Percentiles rank a stretch among this genome's conserved stretches.
phyloP scores from a whole-genome alignment of 2,888 invertebrate genomes.

The Lepeophtheirus nordmannii region DNA sequence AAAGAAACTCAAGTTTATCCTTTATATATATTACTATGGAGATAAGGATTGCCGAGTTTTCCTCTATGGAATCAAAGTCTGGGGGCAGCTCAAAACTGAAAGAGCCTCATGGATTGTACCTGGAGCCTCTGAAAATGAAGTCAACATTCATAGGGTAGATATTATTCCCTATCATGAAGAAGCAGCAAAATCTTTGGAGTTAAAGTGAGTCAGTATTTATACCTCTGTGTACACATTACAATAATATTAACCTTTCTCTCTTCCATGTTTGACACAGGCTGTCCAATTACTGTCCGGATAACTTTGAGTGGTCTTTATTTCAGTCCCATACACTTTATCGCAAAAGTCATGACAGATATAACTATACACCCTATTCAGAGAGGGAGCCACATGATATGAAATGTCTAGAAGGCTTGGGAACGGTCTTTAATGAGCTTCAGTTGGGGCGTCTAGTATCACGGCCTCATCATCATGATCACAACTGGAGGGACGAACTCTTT shows the following conservation, averaged over 20 bases:
- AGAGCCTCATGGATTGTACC: conserved; percentile 14
- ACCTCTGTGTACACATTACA: background rate
- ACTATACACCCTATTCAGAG: too few species aligned
- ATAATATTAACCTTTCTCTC: too few species aligned
- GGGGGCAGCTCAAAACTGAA: background rate
- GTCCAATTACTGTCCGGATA: too few species aligned
- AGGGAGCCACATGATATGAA: too few species aligned
- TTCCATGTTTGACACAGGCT: too few species aligned
- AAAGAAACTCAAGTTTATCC: background rate
- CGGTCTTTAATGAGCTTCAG: conserved; percentile 12
- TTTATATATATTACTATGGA: background rate
- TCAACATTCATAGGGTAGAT: background rate
- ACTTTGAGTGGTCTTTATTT: too few species aligned
- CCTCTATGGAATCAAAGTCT: conserved; percentile 8
- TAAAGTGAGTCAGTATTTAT: background rate
- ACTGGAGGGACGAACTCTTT: background rate
- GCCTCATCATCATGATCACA: conserved; percentile 10
- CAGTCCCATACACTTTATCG: too few species aligned
- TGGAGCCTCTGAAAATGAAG: conserved; percentile 9
- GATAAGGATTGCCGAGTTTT: conserved; percentile 3
- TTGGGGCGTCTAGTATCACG: background rate
- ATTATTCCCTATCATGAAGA: conserved; percentile 4
- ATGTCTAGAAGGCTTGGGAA: background rate
- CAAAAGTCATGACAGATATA: too few species aligned
- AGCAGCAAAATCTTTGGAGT: background rate